Evolutionary conservation across 2,113 vertebrate species (phyloP), one percentile per base, ranked within the genome.

Genomic region (Seriola aureovittata): DNA sequence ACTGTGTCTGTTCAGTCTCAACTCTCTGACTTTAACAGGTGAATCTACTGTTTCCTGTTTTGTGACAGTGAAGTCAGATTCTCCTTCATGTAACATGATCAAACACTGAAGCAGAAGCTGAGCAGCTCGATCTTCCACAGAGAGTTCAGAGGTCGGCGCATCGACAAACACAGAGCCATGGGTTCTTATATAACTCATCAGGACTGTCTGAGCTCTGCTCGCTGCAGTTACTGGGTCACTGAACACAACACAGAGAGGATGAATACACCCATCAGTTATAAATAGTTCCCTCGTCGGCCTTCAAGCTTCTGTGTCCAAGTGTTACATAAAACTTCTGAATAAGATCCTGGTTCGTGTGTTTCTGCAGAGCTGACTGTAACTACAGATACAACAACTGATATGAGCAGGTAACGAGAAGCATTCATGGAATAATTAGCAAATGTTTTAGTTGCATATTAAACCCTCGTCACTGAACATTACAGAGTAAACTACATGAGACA

Each of bases 161-260:
- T 36, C 68, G 54, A 63, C 54, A 80, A 86, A 74, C 60, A 74
- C 25, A 71, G 17, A 73, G 60, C 17, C 44, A 66, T 70, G 2
- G 17, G 64, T 38, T 44, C 46, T 86, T 84, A 82, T 59, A 29
- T 78, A 86, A 84, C 48, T 60, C 29, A 76, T 74, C 75, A 63
- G 55, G 77, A 44, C 60, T 40, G 40, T 81, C 83, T 87, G 70
- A 79, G 55, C 50, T 87, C 66, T 73, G 19, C 73, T 63, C 42
- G 64, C 54, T 64, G 55, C 5, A 75, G 68, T 71, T 67, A 70
- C n/a, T 78, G 78, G 78, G 72, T 84, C 29, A 50, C 58, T 42
- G 71, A 77, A 64, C 48, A 60, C 65, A 81, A 75, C 73, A 84
- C 52, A 21, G 44, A 88, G 62, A 76, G 73, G 57, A 36, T 23